Percentiles rank a stretch among this genome's conserved stretches.
phyloP scores from a whole-genome alignment of 2,888 invertebrate genomes.

The Eilema caniola region DNA sequence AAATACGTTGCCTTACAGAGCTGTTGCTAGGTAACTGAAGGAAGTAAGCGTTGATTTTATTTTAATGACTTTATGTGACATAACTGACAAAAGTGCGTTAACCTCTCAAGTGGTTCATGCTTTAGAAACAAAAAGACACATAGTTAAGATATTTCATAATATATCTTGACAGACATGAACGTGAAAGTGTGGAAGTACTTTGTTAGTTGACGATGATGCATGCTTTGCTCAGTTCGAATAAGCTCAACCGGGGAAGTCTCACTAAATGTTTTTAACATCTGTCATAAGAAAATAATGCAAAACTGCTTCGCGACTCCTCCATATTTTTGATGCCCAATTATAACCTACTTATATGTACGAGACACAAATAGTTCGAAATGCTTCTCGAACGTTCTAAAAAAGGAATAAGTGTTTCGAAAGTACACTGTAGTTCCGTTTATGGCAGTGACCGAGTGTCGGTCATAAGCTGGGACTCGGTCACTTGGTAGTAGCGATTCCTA shows the following conservation, averaged over 20 bases:
- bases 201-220: neutral
- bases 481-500: neutral
- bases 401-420: constrained; percentile 6
- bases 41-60: neutral
- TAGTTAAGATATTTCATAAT: constrained; percentile 1
- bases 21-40: neutral
- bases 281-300: no score
- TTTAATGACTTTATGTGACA: neutral
- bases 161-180: neutral
- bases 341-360: neutral
- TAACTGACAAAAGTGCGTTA: neutral
- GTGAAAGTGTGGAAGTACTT: neutral
- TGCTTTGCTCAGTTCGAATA: neutral
- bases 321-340: neutral
- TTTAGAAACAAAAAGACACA: neutral
- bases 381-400: constrained; percentile 6
- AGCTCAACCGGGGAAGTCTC: neutral
- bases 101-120: neutral
- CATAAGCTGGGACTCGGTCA: neutral
- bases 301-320: no score
- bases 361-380: neutral
- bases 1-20: neutral
- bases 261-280: neutral
- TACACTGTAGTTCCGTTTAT: neutral
- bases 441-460: neutral